Percentiles rank a stretch among this genome's conserved stretches.
Evolutionary conservation across 2,888 invertebrate genomes (phyloP).

Genomic region (Dryococelus australis): DNA sequence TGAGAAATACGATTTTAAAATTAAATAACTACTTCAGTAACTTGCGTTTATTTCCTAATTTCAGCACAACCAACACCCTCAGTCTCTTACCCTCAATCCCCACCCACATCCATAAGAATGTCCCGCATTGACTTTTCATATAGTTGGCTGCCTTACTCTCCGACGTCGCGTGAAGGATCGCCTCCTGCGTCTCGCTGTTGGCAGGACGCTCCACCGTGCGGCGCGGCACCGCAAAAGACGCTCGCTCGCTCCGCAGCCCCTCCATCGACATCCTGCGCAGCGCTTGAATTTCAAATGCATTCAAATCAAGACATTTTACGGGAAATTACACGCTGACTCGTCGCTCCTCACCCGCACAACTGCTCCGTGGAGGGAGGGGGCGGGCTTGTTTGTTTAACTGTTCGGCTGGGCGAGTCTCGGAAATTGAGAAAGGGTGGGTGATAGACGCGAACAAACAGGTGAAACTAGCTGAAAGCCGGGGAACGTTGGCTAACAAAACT

Average conservation of each 20-base stretch:
- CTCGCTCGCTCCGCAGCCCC: not conserved
- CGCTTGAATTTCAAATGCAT: slow-evolving; percentile 2
- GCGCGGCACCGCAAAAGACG: not conserved
- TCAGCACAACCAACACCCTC: too few species aligned
- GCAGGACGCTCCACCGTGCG: not conserved
- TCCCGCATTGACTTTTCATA: too few species aligned
- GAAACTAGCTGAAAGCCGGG: not conserved
- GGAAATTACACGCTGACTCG: slow-evolving; percentile 16
- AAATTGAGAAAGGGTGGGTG: not conserved
- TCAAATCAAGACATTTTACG: not conserved
- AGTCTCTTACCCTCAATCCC: too few species aligned
- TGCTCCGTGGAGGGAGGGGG: not conserved
- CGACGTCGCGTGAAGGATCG: too few species aligned
- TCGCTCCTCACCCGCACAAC: not conserved
- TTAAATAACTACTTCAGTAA: too few species aligned
- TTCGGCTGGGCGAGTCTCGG: not conserved
- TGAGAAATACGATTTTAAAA: too few species aligned
- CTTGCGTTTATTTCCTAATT: too few species aligned
- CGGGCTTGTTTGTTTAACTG: not conserved
- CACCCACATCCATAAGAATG: too few species aligned
- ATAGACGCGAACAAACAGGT: not conserved
- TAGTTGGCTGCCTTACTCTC: too few species aligned
- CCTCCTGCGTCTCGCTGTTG: not conserved
- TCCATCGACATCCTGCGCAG: not conserved
- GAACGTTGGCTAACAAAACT: not conserved